A percentile compares a stretch with the other conserved stretches of the same genome.
Conservation (phyloP, 2,797 vertebrate species). For the Melanotaenia boesemani region DNA sequence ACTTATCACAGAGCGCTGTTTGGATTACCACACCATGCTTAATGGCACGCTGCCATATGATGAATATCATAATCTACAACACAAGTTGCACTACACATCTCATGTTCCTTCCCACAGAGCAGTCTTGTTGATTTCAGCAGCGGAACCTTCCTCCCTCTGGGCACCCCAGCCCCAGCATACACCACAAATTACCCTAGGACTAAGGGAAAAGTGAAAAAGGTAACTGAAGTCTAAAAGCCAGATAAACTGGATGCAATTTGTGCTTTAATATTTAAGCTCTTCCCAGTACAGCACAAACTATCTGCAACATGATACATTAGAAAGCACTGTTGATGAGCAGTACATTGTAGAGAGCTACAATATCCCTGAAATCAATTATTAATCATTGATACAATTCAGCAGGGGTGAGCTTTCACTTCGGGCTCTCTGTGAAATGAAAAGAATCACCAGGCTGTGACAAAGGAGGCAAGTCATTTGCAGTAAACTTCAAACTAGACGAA, state of each 20-base stretch:
- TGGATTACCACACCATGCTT: constrained; percentile 68
- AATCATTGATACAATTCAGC: constrained; percentile 50
- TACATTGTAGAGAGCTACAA: constrained; percentile 11
- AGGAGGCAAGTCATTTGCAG: constrained; percentile 37
- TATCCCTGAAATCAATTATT: constrained; percentile 43
- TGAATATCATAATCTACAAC: constrained; percentile 67
- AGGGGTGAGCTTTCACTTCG: constrained; percentile 45
- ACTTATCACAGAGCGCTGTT: constrained; percentile 72
- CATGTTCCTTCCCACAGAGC: constrained; percentile 21
- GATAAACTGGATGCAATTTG: constrained; percentile 28
- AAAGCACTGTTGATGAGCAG: constrained; percentile 26
- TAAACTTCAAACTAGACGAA: constrained; percentile 29
- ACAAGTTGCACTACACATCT: constrained; percentile 42
- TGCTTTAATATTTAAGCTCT: constrained; percentile 21
- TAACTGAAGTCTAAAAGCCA: constrained; percentile 13
- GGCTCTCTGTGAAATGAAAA: constrained; percentile 52
- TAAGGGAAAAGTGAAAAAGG: constrained; percentile 10
- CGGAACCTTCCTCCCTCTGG: background rate
- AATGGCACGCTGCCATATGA: constrained; percentile 61
- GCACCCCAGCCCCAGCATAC: constrained; percentile 10
- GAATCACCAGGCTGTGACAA: constrained; percentile 42
- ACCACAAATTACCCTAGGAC: constrained; percentile 34
- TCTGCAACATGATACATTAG: background rate
- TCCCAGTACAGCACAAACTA: background rate
- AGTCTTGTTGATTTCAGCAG: constrained; percentile 30